Evolutionary conservation across 2,113 vertebrate genomes (phyloP).

Genomic region (Paradisaea rubra): DNA sequence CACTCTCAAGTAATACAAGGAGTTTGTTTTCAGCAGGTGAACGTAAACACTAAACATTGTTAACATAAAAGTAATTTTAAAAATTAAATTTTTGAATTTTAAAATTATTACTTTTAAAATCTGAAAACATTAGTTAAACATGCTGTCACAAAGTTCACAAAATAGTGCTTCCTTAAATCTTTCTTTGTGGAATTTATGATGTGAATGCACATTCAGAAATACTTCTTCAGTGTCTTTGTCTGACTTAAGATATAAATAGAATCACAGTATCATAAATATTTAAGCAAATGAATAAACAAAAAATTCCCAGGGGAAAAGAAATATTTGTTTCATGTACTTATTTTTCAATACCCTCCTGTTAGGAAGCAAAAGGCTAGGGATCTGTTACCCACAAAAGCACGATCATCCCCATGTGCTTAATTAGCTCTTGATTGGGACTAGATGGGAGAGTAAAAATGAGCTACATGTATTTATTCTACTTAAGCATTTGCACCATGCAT

Average conservation of each 20-base stretch:
- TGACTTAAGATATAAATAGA: not conserved
- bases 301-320: not conserved
- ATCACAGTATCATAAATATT: not conserved
- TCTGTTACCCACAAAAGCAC: not conserved
- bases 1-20: not conserved
- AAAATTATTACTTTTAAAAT: not conserved
- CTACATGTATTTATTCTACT: not conserved
- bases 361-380: not conserved
- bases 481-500: not conserved
- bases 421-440: not conserved
- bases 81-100: not conserved
- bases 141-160: not conserved
- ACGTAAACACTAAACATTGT: not conserved
- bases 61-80: not conserved
- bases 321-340: not conserved
- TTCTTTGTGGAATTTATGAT: not conserved
- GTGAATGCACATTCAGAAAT: not conserved
- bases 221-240: not conserved
- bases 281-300: constrained; percentile 13
- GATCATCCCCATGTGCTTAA: not conserved
- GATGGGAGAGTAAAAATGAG: not conserved
- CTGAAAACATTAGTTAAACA: not conserved
- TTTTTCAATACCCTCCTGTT: not conserved
- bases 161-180: not conserved
- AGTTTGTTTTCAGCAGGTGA: not conserved